phyloP scores from a whole-genome alignment of 2,797 vertebrate species.

The Lagorchestes hirsutus region DNA sequence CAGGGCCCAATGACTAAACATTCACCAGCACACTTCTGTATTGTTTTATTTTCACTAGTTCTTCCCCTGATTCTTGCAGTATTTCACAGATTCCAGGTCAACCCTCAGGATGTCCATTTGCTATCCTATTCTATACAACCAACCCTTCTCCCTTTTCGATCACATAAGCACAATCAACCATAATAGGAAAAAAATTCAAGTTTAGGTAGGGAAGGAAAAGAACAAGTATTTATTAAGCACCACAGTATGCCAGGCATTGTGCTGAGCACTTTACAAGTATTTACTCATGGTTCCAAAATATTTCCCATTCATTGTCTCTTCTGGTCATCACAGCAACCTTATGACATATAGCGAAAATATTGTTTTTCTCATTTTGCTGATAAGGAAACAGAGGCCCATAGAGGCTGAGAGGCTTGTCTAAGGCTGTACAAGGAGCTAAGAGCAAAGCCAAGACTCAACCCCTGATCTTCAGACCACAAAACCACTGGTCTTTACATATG shows the following conservation, averaged over 20 bases:
- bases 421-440: neutral
- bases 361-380: neutral
- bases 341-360: neutral
- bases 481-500: neutral
- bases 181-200: neutral
- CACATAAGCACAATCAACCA: neutral
- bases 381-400: neutral
- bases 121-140: neutral
- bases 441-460: neutral
- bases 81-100: neutral
- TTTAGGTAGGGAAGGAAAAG: neutral
- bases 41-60: neutral
- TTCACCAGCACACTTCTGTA: neutral
- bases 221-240: neutral
- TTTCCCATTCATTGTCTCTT: neutral
- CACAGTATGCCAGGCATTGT: neutral
- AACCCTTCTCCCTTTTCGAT: neutral
- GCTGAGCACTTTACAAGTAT: neutral
- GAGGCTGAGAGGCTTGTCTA: neutral
- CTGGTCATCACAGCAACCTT: neutral
- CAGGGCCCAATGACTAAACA: neutral
- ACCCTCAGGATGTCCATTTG: neutral
- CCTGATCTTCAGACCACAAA: neutral
- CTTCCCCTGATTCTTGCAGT: neutral
- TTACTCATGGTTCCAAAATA: neutral